Conservation (phyloP, 2,888 invertebrate genomes). For the Torymus tubicola region DNA sequence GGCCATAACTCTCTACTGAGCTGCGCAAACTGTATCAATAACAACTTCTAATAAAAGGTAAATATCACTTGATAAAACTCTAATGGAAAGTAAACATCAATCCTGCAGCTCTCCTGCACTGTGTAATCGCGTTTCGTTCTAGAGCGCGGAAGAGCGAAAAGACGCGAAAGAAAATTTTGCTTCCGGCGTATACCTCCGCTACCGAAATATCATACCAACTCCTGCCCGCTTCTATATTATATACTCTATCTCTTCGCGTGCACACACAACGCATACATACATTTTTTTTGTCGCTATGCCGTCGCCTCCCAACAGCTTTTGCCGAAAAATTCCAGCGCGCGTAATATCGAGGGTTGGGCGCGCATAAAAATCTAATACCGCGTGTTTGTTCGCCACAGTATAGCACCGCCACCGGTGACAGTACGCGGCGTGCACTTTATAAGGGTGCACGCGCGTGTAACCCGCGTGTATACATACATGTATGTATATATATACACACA, state of each 20-base stretch:
- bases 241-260: too few species aligned
- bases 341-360: slow-evolving; percentile 7
- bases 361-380: slow-evolving; percentile 32
- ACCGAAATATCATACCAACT: neutral
- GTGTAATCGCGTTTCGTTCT: too few species aligned
- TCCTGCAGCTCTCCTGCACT: too few species aligned
- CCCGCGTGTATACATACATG: too few species aligned
- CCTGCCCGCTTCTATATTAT: too few species aligned
- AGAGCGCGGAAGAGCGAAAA: neutral
- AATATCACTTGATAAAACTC: slow-evolving; percentile 45
- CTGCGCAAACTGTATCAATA: neutral
- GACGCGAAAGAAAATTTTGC: slow-evolving; percentile 6
- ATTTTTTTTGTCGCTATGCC: neutral
- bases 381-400: neutral
- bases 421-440: too few species aligned
- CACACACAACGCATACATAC: too few species aligned
- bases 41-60: slow-evolving; percentile 38
- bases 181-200: neutral
- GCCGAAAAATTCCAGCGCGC: neutral
- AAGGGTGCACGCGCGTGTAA: too few species aligned
- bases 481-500: too few species aligned
- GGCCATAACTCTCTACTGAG: too few species aligned
- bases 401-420: neutral
- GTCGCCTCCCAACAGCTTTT: neutral
- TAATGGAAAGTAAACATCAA: slow-evolving; percentile 44